Conservation (phyloP, 2,888 invertebrate species). For the Zhuqinia jingwanae region DNA sequence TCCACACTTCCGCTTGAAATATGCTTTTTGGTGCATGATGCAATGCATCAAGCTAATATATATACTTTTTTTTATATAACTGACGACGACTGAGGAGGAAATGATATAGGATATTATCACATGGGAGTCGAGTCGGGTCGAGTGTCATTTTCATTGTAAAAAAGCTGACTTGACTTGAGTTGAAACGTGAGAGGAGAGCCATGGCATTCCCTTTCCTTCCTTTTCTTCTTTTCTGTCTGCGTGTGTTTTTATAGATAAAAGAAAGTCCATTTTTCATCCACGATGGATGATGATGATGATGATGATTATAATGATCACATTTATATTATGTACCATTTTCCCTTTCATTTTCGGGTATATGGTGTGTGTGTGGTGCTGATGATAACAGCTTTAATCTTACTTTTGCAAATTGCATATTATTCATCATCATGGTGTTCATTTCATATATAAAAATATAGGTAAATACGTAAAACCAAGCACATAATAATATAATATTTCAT, state of each 20-base stretch:
- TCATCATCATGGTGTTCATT: not conserved
- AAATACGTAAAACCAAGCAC: too few relatives aligned
- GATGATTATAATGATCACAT: too few relatives aligned
- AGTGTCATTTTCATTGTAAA: not conserved
- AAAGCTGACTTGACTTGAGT: not conserved
- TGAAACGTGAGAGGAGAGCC: too few relatives aligned
- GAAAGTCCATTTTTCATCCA: not conserved
- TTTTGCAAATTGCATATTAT: not conserved
- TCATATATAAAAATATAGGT: too few relatives aligned
- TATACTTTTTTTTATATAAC: too few relatives aligned
- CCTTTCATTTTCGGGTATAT: not conserved
- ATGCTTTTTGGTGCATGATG: not conserved
- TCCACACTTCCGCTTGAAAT: not conserved
- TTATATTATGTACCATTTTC: too few relatives aligned
- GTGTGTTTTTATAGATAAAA: conserved; percentile 6
- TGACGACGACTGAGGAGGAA: too few relatives aligned
- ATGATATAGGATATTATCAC: conserved; percentile 6
- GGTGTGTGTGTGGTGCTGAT: not conserved
- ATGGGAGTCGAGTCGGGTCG: not conserved
- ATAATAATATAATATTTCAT: too few relatives aligned
- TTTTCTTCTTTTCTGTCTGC: not conserved
- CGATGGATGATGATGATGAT: too few relatives aligned
- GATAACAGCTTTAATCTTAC: not conserved
- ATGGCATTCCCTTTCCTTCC: not conserved
- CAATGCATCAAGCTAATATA: too few relatives aligned